A percentile compares a stretch with the other conserved stretches of the same genome.
phyloP scores from a whole-genome alignment of 92 coral and sea anemone species.

The Phymanthus crucifer region DNA sequence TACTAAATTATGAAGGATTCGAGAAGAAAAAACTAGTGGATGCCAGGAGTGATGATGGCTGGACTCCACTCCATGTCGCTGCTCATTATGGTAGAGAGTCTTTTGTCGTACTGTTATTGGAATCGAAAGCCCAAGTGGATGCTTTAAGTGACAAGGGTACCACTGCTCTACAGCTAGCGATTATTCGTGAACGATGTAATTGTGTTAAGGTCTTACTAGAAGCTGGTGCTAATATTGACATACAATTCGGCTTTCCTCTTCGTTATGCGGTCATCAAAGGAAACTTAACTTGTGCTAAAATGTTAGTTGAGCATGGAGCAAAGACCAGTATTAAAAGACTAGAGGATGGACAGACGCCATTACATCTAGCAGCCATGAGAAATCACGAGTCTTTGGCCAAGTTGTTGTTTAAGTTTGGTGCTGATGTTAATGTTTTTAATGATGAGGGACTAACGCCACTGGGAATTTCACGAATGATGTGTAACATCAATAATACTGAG shows the following conservation, averaged over 20 bases:
- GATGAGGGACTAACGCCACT: constrained; percentile 85
- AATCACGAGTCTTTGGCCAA: constrained; percentile 78
- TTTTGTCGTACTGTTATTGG: constrained; percentile 74
- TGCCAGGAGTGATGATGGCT: constrained; percentile 92
- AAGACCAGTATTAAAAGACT: constrained; percentile 67
- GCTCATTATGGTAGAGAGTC: constrained; percentile 87
- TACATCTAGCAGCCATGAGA: constrained; percentile 76
- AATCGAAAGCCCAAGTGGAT: constrained; percentile 73
- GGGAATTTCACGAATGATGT: constrained; percentile 84
- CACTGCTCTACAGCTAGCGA: constrained; percentile 89
- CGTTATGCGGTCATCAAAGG: constrained; percentile 90
- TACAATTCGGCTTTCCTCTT: constrained; percentile 83
- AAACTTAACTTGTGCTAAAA: constrained; percentile 69
- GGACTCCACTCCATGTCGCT: constrained; percentile 93
- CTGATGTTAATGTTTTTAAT: constrained; percentile 76
- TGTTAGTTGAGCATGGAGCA: constrained; percentile 82
- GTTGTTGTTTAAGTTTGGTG: constrained; percentile 77
- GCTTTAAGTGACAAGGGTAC: constrained; percentile 93
- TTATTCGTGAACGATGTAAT: constrained; percentile 81
- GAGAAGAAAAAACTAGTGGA: constrained; percentile 71
- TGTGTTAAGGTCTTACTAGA: constrained; percentile 73
- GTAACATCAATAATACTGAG: constrained; percentile 55
- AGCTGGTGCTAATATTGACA: constrained; percentile 83
- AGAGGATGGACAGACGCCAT: constrained; percentile 86
- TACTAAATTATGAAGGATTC: constrained; percentile 75